A percentile compares a stretch with the other conserved stretches of the same genome.
These are phyloP conservation scores for Nyctibius bracteatus DNA, from an alignment of 2,113 vertebrate species.

Conservation along the genomic window DNA sequence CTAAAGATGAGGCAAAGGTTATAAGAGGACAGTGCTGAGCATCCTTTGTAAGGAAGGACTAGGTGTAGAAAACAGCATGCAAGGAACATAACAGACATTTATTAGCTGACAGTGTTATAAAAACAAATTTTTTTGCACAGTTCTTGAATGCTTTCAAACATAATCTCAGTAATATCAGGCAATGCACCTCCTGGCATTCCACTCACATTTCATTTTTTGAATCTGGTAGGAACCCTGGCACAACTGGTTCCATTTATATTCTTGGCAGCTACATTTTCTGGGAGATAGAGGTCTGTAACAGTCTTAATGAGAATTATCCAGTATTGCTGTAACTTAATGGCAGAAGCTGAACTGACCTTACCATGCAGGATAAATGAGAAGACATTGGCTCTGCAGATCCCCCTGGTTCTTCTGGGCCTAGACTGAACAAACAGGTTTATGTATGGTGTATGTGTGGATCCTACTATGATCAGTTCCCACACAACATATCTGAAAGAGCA, in stretches of 20 bases:
- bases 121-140: not conserved
- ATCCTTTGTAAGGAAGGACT: not conserved
- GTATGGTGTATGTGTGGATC: rapidly evolving
- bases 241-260: not conserved
- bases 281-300: not conserved
- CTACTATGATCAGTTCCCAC: not conserved
- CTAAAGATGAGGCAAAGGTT: not conserved
- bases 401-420: not conserved
- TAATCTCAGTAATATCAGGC: not conserved
- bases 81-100: not conserved
- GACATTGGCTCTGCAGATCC: not conserved
- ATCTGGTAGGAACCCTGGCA: not conserved
- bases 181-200: not conserved
- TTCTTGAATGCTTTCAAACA: not conserved
- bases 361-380: not conserved
- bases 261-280: not conserved
- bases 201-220: not conserved
- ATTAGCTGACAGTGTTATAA: not conserved
- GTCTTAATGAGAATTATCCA: not conserved
- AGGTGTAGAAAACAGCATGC: not conserved
- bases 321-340: not conserved
- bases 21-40: not conserved
- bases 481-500: not conserved
- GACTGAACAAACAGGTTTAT: not conserved
- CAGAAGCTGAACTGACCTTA: not conserved